Percentiles rank a stretch among this genome's conserved stretches.
Conservation (phyloP, 2,113 vertebrate genomes). For the Bungarus multicinctus region DNA sequence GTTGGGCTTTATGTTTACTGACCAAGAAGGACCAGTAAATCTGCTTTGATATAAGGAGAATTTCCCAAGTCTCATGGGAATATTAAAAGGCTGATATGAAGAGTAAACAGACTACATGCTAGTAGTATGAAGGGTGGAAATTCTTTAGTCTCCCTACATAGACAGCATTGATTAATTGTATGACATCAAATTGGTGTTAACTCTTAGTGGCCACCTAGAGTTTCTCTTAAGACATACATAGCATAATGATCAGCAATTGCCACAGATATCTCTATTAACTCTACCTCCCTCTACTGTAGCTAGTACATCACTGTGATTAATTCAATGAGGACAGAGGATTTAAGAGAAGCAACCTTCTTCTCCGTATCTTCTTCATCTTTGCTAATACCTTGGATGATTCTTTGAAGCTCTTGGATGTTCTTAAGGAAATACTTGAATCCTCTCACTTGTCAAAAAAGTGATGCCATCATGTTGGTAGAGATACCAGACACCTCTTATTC, state of each 20-base stretch:
- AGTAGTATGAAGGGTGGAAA: no score
- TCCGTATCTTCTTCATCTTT: not conserved
- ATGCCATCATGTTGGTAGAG: not conserved
- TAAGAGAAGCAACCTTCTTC: not conserved
- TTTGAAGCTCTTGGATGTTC: not conserved
- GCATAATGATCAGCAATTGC: not conserved
- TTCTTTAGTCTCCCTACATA: no score
- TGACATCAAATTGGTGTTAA: not conserved
- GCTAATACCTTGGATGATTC: not conserved
- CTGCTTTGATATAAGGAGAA: no score
- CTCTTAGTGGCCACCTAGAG: not conserved
- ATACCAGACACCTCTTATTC: not conserved
- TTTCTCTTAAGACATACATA: not conserved
- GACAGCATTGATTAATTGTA: no score
- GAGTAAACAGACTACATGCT: no score
- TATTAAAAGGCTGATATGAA: no score
- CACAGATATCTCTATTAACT: not conserved
- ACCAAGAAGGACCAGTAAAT: no score
- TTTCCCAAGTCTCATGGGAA: no score
- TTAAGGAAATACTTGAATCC: not conserved
- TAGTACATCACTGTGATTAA: not conserved
- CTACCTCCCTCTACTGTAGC: not conserved
- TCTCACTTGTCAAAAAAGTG: not conserved
- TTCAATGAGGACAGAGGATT: not conserved
- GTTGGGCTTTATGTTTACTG: no score